Evolutionary conservation across 2,113 vertebrate species (phyloP).

Genomic region (Peucedramus taeniatus): DNA sequence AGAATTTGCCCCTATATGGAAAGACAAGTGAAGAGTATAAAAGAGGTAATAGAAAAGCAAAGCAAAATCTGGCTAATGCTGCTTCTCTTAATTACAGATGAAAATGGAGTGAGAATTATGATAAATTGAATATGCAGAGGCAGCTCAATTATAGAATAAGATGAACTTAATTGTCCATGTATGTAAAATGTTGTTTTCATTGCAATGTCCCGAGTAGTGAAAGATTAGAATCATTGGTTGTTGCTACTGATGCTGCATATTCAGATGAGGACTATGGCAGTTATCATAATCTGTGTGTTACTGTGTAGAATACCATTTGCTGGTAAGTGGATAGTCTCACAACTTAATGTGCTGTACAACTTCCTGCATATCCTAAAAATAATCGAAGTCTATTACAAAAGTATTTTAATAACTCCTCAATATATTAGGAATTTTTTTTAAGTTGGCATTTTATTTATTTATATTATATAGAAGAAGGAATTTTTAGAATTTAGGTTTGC

Average conservation of each 20-base stretch:
- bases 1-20: not conserved
- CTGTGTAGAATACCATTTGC: constrained; percentile 61
- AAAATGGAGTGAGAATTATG: not conserved
- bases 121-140: constrained; percentile 10
- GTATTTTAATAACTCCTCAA: constrained; percentile 54
- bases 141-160: constrained; percentile 18
- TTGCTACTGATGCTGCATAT: constrained; percentile 53
- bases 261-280: constrained; percentile 33
- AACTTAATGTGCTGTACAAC: constrained; percentile 58
- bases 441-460: constrained; percentile 59
- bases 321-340: constrained; percentile 63
- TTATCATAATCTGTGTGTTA: constrained; percentile 46
- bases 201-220: constrained; percentile 29
- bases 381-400: constrained; percentile 51
- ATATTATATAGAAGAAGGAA: constrained; percentile 32
- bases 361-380: constrained; percentile 46
- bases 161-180: constrained; percentile 49
- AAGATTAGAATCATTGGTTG: constrained; percentile 56
- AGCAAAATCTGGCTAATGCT: constrained; percentile 15
- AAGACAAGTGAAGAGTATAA: not conserved
- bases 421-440: constrained; percentile 47
- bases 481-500: constrained; percentile 35
- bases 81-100: not conserved
- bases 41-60: not conserved
- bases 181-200: constrained; percentile 63